phyloP scores from a whole-genome alignment of 2,888 invertebrate species.

The Apotomis turbidana region DNA sequence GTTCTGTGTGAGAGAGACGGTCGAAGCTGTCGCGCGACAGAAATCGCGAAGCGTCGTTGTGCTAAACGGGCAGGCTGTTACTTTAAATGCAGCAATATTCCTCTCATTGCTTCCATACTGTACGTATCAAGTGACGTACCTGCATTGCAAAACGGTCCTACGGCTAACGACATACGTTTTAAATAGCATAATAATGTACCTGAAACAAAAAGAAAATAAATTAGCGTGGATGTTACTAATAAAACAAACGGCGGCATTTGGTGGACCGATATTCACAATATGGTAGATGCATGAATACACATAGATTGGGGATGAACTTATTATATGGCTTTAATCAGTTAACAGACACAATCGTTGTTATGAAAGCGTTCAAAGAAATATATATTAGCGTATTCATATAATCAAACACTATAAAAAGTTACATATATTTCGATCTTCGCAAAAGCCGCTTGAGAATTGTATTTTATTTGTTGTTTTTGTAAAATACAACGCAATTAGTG shows the following conservation, averaged over 20 bases:
- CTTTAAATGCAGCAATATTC: constrained; percentile 9
- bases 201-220: constrained; percentile 36
- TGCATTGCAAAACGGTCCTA: not conserved
- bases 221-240: constrained; percentile 30
- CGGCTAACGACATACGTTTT: constrained; percentile 2
- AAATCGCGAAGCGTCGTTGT: too few species aligned
- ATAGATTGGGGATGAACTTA: constrained; percentile 5
- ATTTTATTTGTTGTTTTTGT: too few species aligned
- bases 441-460: too few species aligned
- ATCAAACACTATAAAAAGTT: too few species aligned
- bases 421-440: too few species aligned
- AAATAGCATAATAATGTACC: constrained; percentile 28
- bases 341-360: too few species aligned
- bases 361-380: too few species aligned
- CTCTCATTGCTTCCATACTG: not conserved
- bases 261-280: constrained; percentile 30
- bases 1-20: too few species aligned
- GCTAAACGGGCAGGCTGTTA: not conserved
- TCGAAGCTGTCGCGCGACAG: too few species aligned
- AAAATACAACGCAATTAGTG: too few species aligned
- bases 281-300: constrained; percentile 8
- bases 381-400: too few species aligned
- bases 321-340: not conserved
- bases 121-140: not conserved
- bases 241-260: constrained; percentile 31